phyloP scores from a whole-genome alignment of 2,888 invertebrate species.

The Thera britannica region DNA sequence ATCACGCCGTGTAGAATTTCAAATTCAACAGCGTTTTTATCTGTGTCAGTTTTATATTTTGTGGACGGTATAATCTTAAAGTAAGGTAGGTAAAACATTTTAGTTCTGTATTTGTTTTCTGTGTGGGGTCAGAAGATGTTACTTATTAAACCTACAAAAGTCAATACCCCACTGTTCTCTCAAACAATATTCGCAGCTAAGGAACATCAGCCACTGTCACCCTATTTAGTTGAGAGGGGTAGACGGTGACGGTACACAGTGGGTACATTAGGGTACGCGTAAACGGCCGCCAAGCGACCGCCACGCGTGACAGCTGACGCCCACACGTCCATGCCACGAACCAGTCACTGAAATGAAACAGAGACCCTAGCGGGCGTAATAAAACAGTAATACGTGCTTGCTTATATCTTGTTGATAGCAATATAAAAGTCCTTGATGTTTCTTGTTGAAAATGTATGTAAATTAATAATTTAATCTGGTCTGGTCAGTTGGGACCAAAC shows the following conservation, averaged over 20 bases:
- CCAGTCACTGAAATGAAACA: constrained; percentile 21
- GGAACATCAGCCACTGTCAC: constrained; percentile 15
- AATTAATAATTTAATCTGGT: not conserved
- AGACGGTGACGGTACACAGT: constrained; percentile 5
- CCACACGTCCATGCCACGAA: constrained; percentile 21
- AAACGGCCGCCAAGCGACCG: constrained; percentile 28
- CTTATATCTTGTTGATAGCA: not conserved
- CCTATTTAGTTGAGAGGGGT: constrained; percentile 22
- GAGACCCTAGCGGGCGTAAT: constrained; percentile 19
- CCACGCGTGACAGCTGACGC: constrained; percentile 31
- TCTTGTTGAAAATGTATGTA: too few relatives aligned
- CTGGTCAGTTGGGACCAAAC: constrained; percentile 6
- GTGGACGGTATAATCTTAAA: not conserved
- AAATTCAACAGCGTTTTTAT: not conserved
- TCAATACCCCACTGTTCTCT: not conserved
- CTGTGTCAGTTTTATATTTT: not conserved
- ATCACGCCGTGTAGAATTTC: not conserved
- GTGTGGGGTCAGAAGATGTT: not conserved
- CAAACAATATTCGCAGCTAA: constrained; percentile 14
- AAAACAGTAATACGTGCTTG: constrained; percentile 23
- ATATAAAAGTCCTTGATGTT: not conserved
- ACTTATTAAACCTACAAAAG: not conserved
- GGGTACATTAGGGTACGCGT: constrained; percentile 30
- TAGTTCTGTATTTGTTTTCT: not conserved
- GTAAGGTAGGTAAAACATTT: not conserved